Evolutionary conservation across 2,113 vertebrate genomes (phyloP).

Genomic region (Pseudopipra pipra): DNA sequence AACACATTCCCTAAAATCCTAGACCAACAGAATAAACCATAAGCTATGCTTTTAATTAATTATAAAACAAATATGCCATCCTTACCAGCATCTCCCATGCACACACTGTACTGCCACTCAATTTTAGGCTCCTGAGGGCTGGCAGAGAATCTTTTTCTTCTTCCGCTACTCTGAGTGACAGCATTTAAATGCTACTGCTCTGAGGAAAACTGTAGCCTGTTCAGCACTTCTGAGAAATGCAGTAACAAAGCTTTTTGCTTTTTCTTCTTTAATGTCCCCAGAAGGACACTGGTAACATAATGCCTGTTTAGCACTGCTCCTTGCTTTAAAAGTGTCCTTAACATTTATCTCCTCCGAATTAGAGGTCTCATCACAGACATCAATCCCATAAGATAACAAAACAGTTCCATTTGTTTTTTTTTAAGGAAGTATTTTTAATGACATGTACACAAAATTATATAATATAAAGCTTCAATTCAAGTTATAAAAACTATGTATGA

Average conservation of each 20-base stretch:
- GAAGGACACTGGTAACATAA: background rate
- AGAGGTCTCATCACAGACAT: background rate
- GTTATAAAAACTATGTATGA: background rate
- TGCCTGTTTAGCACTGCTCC: background rate
- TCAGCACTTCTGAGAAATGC: background rate
- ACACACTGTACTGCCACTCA: accelerated
- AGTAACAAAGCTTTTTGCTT: background rate
- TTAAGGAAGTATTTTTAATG: background rate
- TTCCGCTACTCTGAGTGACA: background rate
- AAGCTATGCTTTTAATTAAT: background rate
- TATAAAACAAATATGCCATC: background rate
- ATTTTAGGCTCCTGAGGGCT: background rate
- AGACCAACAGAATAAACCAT: background rate
- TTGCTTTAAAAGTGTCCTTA: background rate
- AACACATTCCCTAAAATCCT: background rate
- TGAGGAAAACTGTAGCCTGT: background rate
- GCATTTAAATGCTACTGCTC: background rate
- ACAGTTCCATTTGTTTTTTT: background rate
- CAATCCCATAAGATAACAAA: background rate
- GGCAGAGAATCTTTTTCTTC: background rate
- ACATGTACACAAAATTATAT: background rate
- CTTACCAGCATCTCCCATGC: background rate
- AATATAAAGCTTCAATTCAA: background rate
- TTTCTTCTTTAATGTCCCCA: background rate
- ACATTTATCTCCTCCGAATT: background rate